Conservation (phyloP, 2,113 vertebrate species). For the Brachypodius melanocephalos region DNA sequence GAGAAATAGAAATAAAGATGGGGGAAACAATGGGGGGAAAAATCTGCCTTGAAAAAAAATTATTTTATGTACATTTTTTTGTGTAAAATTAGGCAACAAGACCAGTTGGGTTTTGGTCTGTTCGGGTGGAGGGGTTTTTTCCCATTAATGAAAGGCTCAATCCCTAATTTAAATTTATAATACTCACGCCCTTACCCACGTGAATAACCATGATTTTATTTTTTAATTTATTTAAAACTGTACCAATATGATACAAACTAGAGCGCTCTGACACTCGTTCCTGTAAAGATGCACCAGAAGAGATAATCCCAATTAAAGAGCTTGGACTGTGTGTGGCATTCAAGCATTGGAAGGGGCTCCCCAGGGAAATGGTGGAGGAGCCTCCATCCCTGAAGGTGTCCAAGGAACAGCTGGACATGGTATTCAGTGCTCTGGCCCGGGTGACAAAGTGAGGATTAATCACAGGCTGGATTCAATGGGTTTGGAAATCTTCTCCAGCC, state of each 20-base stretch:
- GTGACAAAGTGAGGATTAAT: not conserved
- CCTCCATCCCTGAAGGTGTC: not conserved
- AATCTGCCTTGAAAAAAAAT: not conserved
- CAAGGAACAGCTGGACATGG: fast-evolving
- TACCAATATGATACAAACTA: not conserved
- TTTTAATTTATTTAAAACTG: not conserved
- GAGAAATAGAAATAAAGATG: constrained; percentile 41
- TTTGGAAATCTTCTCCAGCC: not conserved
- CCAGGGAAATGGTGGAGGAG: not conserved
- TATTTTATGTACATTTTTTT: not conserved
- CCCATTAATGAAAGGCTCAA: not conserved
- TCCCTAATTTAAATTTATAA: not conserved
- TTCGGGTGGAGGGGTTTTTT: not conserved
- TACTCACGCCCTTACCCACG: not conserved
- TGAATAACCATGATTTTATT: not conserved
- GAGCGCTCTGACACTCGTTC: not conserved
- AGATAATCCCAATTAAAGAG: not conserved
- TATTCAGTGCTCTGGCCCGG: not conserved
- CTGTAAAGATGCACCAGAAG: not conserved
- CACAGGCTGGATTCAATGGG: not conserved
- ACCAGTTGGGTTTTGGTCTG: not conserved
- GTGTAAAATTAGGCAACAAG: not conserved
- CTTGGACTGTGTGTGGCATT: no score
- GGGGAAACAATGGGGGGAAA: not conserved
- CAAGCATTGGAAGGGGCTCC: not conserved